Conservation (phyloP, 2,888 invertebrate genomes). For the Cactoblastis cactorum region DNA sequence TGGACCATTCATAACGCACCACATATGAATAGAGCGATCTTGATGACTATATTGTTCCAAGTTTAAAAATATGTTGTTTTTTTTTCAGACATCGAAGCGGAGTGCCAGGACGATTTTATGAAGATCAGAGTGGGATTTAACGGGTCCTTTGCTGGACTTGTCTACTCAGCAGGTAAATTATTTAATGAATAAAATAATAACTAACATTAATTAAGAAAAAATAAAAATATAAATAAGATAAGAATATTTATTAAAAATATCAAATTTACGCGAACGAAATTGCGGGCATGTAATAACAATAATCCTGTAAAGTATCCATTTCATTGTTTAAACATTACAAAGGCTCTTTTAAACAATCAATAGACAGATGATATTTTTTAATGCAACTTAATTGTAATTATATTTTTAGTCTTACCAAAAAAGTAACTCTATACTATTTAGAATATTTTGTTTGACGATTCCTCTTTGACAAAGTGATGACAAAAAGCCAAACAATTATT, state of each 20-base stretch:
- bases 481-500: constrained; percentile 20
- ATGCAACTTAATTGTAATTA: too few species aligned
- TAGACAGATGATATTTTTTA: too few species aligned
- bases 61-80: constrained; percentile 19
- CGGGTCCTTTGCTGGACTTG: constrained; percentile 91
- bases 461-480: neutral
- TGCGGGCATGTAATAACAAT: too few species aligned
- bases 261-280: neutral
- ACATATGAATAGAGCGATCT: constrained; percentile 30
- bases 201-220: too few species aligned
- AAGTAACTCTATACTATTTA: too few species aligned
- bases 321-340: too few species aligned
- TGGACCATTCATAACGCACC: constrained; percentile 38
- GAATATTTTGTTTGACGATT: neutral
- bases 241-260: neutral
- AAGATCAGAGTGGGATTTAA: constrained; percentile 95
- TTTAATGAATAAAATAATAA: neutral
- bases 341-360: too few species aligned
- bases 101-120: constrained; percentile 97
- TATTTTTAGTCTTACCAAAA: too few species aligned
- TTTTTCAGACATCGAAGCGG: constrained; percentile 93
- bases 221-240: too few species aligned
- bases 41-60: constrained; percentile 15
- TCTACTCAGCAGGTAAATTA: constrained; percentile 89
- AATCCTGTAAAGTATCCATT: too few species aligned